Conservation (phyloP, 2,113 vertebrate genomes). For the Aleadryas rufinucha region DNA sequence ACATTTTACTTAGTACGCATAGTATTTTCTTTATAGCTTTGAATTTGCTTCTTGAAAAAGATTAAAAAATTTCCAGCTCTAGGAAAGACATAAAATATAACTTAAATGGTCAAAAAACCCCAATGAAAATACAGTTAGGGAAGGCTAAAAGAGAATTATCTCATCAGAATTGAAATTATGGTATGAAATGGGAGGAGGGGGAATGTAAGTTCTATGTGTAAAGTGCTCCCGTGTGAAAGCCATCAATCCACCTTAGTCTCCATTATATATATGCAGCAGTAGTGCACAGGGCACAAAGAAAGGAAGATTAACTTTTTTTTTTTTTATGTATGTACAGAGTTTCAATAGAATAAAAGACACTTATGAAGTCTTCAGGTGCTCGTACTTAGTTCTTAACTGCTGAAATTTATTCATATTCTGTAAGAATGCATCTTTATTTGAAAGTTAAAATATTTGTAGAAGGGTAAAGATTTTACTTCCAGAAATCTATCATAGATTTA, state of each 20-base stretch:
- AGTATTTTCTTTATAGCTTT: neutral
- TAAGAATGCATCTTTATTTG: neutral
- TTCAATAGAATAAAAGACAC: neutral
- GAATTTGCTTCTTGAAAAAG: neutral
- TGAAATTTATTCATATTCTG: neutral
- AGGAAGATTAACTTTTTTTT: neutral
- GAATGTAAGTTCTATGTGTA: neutral
- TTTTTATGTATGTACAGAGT: neutral
- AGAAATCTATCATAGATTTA: neutral
- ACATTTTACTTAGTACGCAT: neutral
- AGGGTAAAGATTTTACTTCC: neutral
- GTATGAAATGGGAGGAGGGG: neutral
- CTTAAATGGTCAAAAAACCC: neutral
- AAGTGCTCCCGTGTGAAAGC: neutral
- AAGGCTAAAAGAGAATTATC: neutral
- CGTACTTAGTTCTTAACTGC: neutral
- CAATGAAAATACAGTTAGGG: neutral
- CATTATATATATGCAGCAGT: neutral
- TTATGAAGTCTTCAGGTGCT: neutral
- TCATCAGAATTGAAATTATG: neutral
- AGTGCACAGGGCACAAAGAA: neutral
- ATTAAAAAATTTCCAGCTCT: neutral
- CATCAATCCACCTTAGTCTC: neutral
- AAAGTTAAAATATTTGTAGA: neutral
- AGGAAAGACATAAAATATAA: neutral